Evolutionary conservation across 2,797 vertebrate species (phyloP).

Genomic region (Periophthalmus magnuspinnatus): DNA sequence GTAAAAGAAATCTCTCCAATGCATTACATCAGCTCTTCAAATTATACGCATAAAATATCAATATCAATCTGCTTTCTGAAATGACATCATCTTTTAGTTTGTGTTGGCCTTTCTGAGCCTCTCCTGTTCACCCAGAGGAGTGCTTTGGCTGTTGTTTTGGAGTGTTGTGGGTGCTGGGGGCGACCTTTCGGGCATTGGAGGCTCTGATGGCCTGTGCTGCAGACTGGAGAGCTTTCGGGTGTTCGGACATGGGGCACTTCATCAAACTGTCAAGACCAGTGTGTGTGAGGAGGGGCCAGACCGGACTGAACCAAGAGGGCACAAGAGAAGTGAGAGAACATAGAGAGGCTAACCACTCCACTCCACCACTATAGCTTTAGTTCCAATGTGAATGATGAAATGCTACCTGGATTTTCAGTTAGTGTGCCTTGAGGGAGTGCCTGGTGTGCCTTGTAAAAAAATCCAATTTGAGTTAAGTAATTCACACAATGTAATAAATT

Average conservation of each 20-base stretch:
- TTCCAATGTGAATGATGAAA: background rate
- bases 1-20: too few relatives aligned
- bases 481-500: too few relatives aligned
- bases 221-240: constrained; percentile 35
- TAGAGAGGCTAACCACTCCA: constrained; percentile 6
- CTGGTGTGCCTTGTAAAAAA: too few relatives aligned
- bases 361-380: background rate
- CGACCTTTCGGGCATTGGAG: constrained; percentile 18
- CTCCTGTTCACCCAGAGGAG: constrained; percentile 6
- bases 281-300: constrained; percentile 19
- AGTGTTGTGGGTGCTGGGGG: background rate
- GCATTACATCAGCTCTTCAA: too few relatives aligned
- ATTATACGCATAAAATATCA: too few relatives aligned
- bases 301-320: constrained; percentile 26
- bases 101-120: background rate
- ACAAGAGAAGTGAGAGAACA: constrained; percentile 17
- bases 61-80: background rate
- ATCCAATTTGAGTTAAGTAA: too few relatives aligned
- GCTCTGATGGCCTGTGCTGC: constrained; percentile 18
- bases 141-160: background rate
- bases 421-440: background rate
- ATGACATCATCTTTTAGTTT: background rate
- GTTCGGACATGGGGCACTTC: constrained; percentile 38
- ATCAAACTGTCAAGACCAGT: constrained; percentile 58
- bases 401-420: too few relatives aligned